Conservation (phyloP, 2,888 invertebrate genomes). For the Latheticus oryzae region DNA sequence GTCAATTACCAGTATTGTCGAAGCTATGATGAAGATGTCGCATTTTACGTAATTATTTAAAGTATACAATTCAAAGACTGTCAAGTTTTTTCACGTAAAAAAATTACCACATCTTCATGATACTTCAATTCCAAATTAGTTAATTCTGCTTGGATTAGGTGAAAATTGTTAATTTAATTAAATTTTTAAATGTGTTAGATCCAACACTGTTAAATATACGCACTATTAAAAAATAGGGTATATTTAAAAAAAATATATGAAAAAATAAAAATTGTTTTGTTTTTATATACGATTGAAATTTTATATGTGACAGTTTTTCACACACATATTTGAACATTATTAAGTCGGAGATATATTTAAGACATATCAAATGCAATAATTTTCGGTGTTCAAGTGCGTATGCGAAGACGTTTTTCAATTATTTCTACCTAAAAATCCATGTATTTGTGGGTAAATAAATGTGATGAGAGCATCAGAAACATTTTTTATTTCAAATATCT, state of each 20-base stretch:
- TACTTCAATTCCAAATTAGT: conserved; percentile 19
- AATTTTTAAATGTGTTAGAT: conserved; percentile 53
- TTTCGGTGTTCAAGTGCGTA: conserved; percentile 48
- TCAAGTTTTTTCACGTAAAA: conserved; percentile 14
- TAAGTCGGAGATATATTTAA: conserved; percentile 37
- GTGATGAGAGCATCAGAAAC: conserved; percentile 54
- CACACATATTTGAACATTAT: conserved; percentile 46
- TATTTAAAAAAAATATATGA: too few relatives aligned
- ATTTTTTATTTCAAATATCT: too few relatives aligned
- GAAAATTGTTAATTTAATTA: conserved; percentile 48
- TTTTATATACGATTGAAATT: conserved; percentile 55
- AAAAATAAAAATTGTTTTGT: conserved; percentile 54
- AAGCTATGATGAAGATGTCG: conserved; percentile 36
- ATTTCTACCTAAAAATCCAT: conserved; percentile 58
- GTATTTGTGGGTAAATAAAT: conserved; percentile 61
- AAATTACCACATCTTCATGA: conserved; percentile 30
- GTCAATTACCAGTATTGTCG: too few relatives aligned
- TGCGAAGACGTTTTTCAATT: conserved; percentile 53
- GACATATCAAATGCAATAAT: conserved; percentile 55
- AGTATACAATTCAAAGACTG: conserved; percentile 34
- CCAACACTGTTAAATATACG: conserved; percentile 59
- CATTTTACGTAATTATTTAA: conserved; percentile 9
- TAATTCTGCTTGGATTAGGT: conserved; percentile 33
- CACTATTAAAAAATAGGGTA: conserved; percentile 53
- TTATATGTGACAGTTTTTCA: conserved; percentile 46